These are phyloP conservation scores for Calameuta filiformis DNA, from an alignment of 2,888 invertebrate genomes.

Conservation along the genomic window DNA sequence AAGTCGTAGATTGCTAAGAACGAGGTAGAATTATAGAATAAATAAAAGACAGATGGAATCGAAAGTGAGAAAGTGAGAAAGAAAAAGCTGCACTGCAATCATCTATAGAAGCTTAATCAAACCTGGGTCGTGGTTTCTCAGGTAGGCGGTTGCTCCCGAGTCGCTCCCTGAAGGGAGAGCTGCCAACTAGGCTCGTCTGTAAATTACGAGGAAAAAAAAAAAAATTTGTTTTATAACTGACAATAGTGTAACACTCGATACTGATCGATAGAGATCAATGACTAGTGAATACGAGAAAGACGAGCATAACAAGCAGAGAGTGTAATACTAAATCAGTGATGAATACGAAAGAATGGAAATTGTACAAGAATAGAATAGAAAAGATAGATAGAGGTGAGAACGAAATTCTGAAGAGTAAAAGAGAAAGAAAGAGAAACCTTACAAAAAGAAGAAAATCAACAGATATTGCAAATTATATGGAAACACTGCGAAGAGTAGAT, in stretches of 20 bases:
- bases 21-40: constrained; percentile 24
- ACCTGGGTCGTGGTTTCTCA: constrained; percentile 86
- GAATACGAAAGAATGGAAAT: constrained; percentile 1
- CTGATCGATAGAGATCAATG: constrained; percentile 30
- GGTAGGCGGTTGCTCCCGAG: constrained; percentile 89
- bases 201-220: constrained; percentile 56
- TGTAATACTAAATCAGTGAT: constrained; percentile 12
- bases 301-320: constrained; percentile 2
- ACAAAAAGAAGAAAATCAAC: neutral
- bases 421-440: neutral
- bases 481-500: neutral
- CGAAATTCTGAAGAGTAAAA: constrained; percentile 1
- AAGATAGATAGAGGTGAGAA: neutral
- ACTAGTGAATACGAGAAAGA: constrained; percentile 23
- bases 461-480: neutral
- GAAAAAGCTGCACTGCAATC: constrained; percentile 54
- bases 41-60: constrained; percentile 29
- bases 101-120: constrained; percentile 63
- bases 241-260: neutral
- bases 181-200: constrained; percentile 72
- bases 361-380: neutral
- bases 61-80: constrained; percentile 33
- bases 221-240: neutral
- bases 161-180: constrained; percentile 89
- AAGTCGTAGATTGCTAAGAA: neutral